Base-by-base conservation (phyloP, 2,797 vertebrate genomes). In the Bryconaethiops microstoma region DNA sequence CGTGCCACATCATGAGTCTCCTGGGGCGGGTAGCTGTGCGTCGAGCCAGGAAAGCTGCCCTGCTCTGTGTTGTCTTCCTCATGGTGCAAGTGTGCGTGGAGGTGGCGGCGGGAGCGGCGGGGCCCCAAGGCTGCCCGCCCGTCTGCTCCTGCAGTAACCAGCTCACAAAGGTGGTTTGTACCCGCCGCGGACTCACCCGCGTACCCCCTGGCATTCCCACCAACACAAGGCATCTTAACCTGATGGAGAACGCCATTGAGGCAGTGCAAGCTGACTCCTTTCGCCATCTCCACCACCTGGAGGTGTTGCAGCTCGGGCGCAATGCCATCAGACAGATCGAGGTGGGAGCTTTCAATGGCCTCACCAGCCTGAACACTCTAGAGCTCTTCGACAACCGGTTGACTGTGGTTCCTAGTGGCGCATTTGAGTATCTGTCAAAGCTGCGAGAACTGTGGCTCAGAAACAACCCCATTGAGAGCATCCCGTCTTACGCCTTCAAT, bases 1-100 rank as follows among this genome's bases (percentile, higher is more conserved):
- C 94, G 96, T 96, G 97, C 96, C 96, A 97, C 97, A 98, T 93
- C 96, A 98, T 98, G 97, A 99, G 95, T 97, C 96, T 98, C 96
- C 95, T 96, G 96, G 94, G 96, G 97, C 96, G 96, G 96, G 97
- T 96, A 95, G 95, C 96, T 96, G 96, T 95, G 96, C 96, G 96
- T 95, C 96, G 95, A 94, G 95, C 96, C 95, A 96, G 96, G 96
- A 96, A 96, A 92, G 93, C 96, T 90, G 92, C 96, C 95, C 96
- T 97, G 92, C 95, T 96, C 90, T 96, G 95, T 92, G 91, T 96
- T 89, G 92, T 96, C 95, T 96, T 95, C 93, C 94, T 99, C 94
- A 95, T 96, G 92, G 94, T 94, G 82, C 96, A 95, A 93, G 94
- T 92, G 80, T 97, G 96, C 91, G 94, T 94, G 79, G 95, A 95